These are phyloP conservation scores for Actinia tenebrosa DNA, from an alignment of 64 coral and sea anemone genomes.

Conservation along the genomic window DNA sequence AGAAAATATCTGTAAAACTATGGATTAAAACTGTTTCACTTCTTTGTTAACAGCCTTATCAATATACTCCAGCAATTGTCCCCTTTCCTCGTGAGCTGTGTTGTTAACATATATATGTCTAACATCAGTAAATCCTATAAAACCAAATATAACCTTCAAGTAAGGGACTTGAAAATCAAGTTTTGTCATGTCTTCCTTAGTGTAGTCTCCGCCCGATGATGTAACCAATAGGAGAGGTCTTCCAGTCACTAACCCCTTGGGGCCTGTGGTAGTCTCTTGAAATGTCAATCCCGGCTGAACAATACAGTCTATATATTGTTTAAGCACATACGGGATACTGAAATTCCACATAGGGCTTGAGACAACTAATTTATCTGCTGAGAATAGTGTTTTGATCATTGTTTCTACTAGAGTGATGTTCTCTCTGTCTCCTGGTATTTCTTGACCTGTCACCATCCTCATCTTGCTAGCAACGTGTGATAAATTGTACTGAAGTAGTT, in stretches of 20 bases:
- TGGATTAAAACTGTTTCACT: constrained; percentile 9
- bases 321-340: constrained; percentile 95
- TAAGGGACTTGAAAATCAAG: constrained; percentile 95
- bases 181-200: constrained; percentile 46
- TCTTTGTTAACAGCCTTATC: constrained; percentile 34
- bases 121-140: constrained; percentile 92
- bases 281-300: constrained; percentile 96
- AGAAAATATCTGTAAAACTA: not conserved
- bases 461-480: constrained; percentile 99
- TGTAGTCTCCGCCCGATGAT: constrained; percentile 85
- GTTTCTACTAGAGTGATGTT: constrained; percentile 75
- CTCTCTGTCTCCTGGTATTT: constrained; percentile 42
- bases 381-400: constrained; percentile 87
- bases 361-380: constrained; percentile 84
- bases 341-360: constrained; percentile 99
- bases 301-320: constrained; percentile 98
- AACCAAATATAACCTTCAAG: constrained; percentile 83
- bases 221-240: constrained; percentile 79
- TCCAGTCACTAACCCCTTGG: constrained; percentile 65
- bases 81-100: constrained; percentile 58
- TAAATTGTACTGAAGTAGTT: constrained; percentile 84
- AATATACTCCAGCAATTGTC: constrained; percentile 49
- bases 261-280: constrained; percentile 65
- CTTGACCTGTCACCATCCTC: constrained; percentile 71
- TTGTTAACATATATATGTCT: constrained; percentile 97